Evolutionary conservation across 1,140 invertebrate species (phyloP), one percentile per base, ranked within the genome.

Genomic region (Drosophila takahashii): DNA sequence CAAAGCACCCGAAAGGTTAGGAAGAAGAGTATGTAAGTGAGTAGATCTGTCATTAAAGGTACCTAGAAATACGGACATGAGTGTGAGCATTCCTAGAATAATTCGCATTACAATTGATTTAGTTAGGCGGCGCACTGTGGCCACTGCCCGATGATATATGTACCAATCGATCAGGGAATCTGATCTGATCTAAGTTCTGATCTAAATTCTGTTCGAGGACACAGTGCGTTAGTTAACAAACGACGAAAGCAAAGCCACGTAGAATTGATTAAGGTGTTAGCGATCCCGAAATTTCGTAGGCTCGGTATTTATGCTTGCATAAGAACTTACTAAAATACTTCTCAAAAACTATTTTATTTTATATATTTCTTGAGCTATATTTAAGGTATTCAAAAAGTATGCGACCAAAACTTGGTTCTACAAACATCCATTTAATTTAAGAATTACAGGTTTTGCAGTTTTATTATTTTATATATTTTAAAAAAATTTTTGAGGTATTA

Each of bases 111-210:
- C 42, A 34, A 29, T 70, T 64, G 60, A 80, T 67, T 62, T 79
- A 67, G 47, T 79, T 66, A 73, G 16, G 16, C 26, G 36, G 50
- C 74, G 67, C 77, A 72, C 67, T 72, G 58, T 59, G 76, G 10
- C 34, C 32, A 2, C 47, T 18, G n/a, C 5, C 16, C 11, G 9
- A 5, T 6, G 16, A 8, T 6, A 9, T 7, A 9, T 22, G 29
- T 32, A 32, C 15, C 10, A 37, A 27, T 27, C 10, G 13, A 26
- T 15, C 3, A 0, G 7, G 6, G 13, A 56, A 42, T 22, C 22
- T 15, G 15, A 7, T 16, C 7, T 47, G 22, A 22, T 54, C 13
- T 1, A 29, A 34, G 37, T 51, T 65, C 22, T 4, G 15, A 56
- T 32, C 13, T n/a, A 29, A 22, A 10, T 57, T 54, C 7, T 22